Base-by-base conservation (phyloP, 1,140 invertebrate genomes). In the Eufriesea mexicana region DNA sequence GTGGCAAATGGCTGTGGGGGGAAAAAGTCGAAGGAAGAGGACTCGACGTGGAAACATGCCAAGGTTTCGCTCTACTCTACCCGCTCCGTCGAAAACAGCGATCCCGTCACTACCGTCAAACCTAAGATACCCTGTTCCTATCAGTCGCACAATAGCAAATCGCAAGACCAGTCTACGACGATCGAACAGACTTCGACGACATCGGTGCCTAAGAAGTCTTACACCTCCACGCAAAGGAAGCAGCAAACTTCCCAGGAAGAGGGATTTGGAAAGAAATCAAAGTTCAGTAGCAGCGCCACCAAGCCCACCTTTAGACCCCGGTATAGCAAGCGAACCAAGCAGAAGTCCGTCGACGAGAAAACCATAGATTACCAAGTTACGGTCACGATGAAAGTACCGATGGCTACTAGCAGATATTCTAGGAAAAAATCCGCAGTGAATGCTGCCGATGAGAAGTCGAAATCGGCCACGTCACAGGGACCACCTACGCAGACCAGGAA, bases 341-440 rank as follows among this genome's bases (percentile, higher is more conserved):
- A 47, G 10, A 62, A 86, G 16, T 42, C 35, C 12, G 0, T 42
- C 1, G 78, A 35, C 0, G 59, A 62, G 0, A 57, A 8, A 42
- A 12, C 9, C 5, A 78, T 1, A 0, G 42, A 80, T 23, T 42
- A 73, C 9, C 5, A 84, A 20, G 35, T 57, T 23, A 66, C 51
- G n/a, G n/a, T 84, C 20, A 87, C 79, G 12, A 70, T 83, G 49
- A 79, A 54, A n/a, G 23, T 64, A 10, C n/a, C 71, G 6, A 54
- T 71, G 10, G 77, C 89, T 0, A 90, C 87, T 12, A 89, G 81
- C 35, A 87, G 91, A 5, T 89, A 91, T 55, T 86, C 86, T 0
- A 85, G 82, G 9, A 90, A 91, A 25, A 89, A 86, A 25, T 64
- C 81, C 1, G 81, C 74, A 0, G 86, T 87, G 73, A 77, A 85